Evolutionary conservation across 2,797 vertebrate species (phyloP).

Genomic region (Champsocephalus esox): DNA sequence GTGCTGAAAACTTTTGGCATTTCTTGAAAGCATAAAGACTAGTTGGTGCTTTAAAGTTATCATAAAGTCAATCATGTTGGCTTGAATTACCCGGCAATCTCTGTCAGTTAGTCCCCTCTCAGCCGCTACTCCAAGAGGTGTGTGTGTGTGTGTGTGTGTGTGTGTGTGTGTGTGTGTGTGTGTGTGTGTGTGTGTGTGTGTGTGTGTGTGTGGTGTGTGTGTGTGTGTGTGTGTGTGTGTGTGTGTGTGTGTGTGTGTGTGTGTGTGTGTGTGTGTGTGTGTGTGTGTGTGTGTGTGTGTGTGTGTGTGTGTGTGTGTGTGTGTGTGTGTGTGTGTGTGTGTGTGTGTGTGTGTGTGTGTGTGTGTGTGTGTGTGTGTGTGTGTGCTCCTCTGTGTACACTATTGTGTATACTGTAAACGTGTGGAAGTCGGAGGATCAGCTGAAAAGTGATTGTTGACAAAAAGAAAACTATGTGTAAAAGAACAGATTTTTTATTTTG

Average conservation of each 20-base stretch:
- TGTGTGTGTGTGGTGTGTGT: too few species aligned
- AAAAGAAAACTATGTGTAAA: neutral
- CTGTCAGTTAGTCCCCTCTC: constrained; percentile 92
- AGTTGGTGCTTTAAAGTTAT: constrained; percentile 92
- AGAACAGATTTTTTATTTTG: constrained; percentile 11
- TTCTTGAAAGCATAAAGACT: constrained; percentile 95
- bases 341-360: too few species aligned
- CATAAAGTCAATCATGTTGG: constrained; percentile 97
- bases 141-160: constrained; percentile 37
- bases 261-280: too few species aligned
- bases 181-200: too few species aligned
- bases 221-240: too few species aligned
- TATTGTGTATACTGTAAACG: too few species aligned
- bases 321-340: too few species aligned
- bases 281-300: too few species aligned
- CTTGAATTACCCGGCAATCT: constrained; percentile 94
- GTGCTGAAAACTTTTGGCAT: constrained; percentile 89
- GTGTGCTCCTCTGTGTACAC: too few species aligned
- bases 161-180: too few species aligned
- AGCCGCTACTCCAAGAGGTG: constrained; percentile 81
- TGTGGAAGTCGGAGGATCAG: constrained; percentile 38
- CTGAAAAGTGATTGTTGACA: constrained; percentile 28
- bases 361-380: too few species aligned
- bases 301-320: too few species aligned
- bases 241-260: constrained; percentile 53